Conservation (phyloP, 2,888 invertebrate species). For the Drosophila recens region DNA sequence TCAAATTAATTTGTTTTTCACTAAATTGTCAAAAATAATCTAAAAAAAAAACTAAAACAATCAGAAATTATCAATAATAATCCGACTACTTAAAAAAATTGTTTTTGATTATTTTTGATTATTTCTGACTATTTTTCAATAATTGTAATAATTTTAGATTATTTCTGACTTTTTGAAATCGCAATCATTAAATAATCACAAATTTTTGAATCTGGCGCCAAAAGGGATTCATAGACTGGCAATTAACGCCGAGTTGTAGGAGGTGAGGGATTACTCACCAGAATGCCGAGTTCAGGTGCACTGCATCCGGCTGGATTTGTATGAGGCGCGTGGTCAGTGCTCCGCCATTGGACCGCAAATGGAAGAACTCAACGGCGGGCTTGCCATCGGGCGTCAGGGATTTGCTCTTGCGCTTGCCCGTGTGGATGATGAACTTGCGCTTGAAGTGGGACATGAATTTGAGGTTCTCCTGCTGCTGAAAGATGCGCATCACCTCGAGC, state of each 20-base stretch:
- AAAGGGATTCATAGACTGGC: not conserved
- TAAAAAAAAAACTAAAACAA: too few species aligned
- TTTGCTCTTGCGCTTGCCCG: constrained; percentile 91
- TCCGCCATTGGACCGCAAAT: constrained; percentile 97
- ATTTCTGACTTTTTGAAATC: too few species aligned
- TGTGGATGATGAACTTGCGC: constrained; percentile 95
- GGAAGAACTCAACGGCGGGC: constrained; percentile 94
- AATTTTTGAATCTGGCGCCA: not conserved
- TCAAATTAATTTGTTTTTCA: too few species aligned
- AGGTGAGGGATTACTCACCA: constrained; percentile 88
- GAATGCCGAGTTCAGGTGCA: constrained; percentile 96
- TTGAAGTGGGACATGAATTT: constrained; percentile 99
- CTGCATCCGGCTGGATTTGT: constrained; percentile 94
- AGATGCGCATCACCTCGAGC: constrained; percentile 97
- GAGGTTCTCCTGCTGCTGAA: constrained; percentile 99
- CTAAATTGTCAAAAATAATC: too few species aligned
- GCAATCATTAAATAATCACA: too few species aligned
- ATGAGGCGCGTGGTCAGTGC: constrained; percentile 96
- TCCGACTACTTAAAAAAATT: too few species aligned
- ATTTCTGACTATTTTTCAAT: too few species aligned
- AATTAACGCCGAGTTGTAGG: not conserved
- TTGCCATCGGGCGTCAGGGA: constrained; percentile 84
- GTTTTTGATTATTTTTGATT: too few species aligned
- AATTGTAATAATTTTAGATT: too few species aligned
- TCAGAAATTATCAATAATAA: too few species aligned